Evolutionary conservation across 2,797 vertebrate species (phyloP).

Genomic region (Ataeniobius toweri): DNA sequence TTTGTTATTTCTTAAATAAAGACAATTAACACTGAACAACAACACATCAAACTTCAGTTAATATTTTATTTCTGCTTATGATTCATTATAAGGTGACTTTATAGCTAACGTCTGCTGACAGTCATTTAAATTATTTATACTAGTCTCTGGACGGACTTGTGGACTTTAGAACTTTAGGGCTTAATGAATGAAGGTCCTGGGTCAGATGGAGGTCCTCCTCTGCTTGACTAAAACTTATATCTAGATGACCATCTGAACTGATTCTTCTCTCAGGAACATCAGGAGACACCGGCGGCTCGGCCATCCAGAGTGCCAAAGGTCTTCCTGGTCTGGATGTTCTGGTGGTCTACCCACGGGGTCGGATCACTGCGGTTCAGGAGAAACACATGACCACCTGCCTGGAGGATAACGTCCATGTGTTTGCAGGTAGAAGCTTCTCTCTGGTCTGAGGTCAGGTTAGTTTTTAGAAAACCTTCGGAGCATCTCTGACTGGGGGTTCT

Average conservation of each 20-base stretch:
- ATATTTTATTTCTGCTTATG: background rate
- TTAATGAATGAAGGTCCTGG: too few relatives aligned
- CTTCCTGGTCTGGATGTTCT: constrained; percentile 85
- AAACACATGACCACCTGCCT: constrained; percentile 92
- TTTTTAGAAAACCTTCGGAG: background rate
- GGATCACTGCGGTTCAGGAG: constrained; percentile 87
- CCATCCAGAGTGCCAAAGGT: constrained; percentile 87
- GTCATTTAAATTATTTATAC: too few relatives aligned
- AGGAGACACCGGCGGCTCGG: constrained; percentile 92
- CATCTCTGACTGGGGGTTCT: background rate
- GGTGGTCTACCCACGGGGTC: constrained; percentile 87
- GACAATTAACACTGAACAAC: too few relatives aligned
- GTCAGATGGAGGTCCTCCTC: too few relatives aligned
- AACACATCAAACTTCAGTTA: too few relatives aligned
- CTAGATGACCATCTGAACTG: background rate
- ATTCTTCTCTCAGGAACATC: constrained; percentile 83
- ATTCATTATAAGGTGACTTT: too few relatives aligned
- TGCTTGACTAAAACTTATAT: too few relatives aligned
- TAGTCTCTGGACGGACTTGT: too few relatives aligned
- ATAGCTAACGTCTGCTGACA: too few relatives aligned
- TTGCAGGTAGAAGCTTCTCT: constrained; percentile 78
- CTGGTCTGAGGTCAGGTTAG: too few relatives aligned
- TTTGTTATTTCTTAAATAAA: background rate
- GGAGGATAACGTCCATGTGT: constrained; percentile 89
- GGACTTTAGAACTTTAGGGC: too few relatives aligned